Conservation (phyloP, 2,113 vertebrate genomes). For the Piaya cayana region DNA sequence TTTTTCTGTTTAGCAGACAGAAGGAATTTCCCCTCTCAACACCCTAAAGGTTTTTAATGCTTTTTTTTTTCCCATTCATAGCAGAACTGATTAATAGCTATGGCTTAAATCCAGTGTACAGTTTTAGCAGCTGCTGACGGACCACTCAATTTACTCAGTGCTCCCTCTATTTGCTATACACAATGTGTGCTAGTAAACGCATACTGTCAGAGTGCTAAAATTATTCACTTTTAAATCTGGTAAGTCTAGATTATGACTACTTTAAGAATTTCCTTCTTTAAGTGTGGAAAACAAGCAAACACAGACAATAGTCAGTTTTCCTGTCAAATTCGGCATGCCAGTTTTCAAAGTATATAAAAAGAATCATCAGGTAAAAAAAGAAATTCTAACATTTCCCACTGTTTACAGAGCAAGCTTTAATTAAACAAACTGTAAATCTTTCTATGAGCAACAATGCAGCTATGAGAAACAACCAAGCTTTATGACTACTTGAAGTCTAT, state of each 20-base stretch:
- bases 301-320: neutral
- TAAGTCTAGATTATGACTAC: neutral
- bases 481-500: neutral
- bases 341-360: constrained; percentile 2
- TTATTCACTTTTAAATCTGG: neutral
- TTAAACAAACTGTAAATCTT: neutral
- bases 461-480: neutral
- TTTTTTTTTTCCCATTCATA: neutral
- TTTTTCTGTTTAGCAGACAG: neutral
- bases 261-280: neutral
- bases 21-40: constrained; percentile 24
- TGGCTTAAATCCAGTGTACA: constrained; percentile 25
- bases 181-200: neutral
- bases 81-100: constrained; percentile 47
- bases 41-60: constrained; percentile 24
- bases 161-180: neutral
- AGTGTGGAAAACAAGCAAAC: neutral
- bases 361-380: neutral
- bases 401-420: neutral
- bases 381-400: neutral
- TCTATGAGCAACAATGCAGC: neutral
- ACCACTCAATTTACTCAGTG: constrained; percentile 15
- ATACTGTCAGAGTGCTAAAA: neutral
- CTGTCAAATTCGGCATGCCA: neutral
- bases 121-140: constrained; percentile 33